Percentiles rank a stretch among this genome's conserved stretches.
These are phyloP conservation scores for Heliconius hewitsoni DNA, from an alignment of 1,140 invertebrate species.

Conservation along the genomic window DNA sequence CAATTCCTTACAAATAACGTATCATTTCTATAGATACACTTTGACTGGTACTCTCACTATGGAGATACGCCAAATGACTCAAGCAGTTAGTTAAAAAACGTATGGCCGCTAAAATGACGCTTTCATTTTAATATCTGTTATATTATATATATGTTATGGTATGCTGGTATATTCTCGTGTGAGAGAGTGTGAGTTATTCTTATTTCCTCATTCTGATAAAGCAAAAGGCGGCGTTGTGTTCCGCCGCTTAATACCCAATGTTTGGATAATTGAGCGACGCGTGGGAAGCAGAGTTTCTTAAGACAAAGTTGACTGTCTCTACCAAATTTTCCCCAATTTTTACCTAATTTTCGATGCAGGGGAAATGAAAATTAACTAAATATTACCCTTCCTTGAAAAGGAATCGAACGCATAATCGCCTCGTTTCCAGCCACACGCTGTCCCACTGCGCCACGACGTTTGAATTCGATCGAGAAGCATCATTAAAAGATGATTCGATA, in stretches of 20 bases:
- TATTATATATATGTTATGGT: too few species aligned
- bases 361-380: too few species aligned
- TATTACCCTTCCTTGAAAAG: too few species aligned
- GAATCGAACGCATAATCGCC: too few species aligned
- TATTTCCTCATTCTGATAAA: neutral
- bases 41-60: slow-evolving; percentile 7
- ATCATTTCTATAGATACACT: neutral
- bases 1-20: neutral
- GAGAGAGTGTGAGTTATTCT: neutral
- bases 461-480: neutral
- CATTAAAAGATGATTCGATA: neutral
- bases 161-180: neutral
- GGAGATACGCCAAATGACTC: slow-evolving; percentile 14
- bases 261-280: too few species aligned
- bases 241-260: neutral
- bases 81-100: neutral
- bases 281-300: too few species aligned
- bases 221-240: neutral
- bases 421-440: too few species aligned
- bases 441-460: too few species aligned
- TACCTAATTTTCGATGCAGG: too few species aligned
- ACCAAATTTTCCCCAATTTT: too few species aligned
- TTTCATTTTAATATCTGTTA: neutral
- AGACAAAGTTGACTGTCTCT: too few species aligned
- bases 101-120: slow-evolving; percentile 3